Percentiles rank a stretch among this genome's conserved stretches.
phyloP scores from a whole-genome alignment of 1,140 invertebrate species.

The Cydia amplana region DNA sequence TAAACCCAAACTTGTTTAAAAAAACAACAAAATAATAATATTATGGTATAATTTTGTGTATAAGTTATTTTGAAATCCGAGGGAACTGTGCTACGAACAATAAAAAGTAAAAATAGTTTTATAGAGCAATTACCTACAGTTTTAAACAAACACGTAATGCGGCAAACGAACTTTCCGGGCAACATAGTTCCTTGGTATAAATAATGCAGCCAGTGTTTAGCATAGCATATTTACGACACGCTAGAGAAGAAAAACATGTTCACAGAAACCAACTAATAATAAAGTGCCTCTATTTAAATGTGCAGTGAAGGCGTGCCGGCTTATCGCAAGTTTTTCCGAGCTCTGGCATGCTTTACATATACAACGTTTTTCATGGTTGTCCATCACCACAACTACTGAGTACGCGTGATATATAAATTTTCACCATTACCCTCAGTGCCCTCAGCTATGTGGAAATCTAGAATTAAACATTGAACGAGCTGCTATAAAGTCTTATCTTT shows the following conservation, averaged over 20 bases:
- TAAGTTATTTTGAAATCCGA: neutral
- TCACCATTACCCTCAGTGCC: neutral
- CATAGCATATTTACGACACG: constrained; percentile 31
- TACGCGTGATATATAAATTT: neutral
- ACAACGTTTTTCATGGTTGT: constrained; percentile 7
- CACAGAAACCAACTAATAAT: constrained; percentile 31
- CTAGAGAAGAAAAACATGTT: constrained; percentile 31
- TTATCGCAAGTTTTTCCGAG: constrained; percentile 18
- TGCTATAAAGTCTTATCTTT: neutral
- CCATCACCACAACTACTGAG: neutral
- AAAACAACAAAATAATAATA: neutral
- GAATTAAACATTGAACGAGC: neutral
- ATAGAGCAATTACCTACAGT: constrained; percentile 22
- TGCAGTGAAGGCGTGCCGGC: constrained; percentile 1
- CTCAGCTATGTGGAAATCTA: neutral
- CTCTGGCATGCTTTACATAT: constrained; percentile 20
- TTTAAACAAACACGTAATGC: constrained; percentile 16
- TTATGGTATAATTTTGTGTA: neutral
- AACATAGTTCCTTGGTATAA: constrained; percentile 27
- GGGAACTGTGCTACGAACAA: neutral
- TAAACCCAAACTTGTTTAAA: neutral
- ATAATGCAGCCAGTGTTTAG: constrained; percentile 26
- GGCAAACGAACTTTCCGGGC: constrained; percentile 6
- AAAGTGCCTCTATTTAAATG: constrained; percentile 31
- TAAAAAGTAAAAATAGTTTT: constrained; percentile 24